Evolutionary conservation across 1,140 invertebrate genomes (phyloP), one percentile per base, ranked within the genome.

Genomic region (Fopius arisanus): DNA sequence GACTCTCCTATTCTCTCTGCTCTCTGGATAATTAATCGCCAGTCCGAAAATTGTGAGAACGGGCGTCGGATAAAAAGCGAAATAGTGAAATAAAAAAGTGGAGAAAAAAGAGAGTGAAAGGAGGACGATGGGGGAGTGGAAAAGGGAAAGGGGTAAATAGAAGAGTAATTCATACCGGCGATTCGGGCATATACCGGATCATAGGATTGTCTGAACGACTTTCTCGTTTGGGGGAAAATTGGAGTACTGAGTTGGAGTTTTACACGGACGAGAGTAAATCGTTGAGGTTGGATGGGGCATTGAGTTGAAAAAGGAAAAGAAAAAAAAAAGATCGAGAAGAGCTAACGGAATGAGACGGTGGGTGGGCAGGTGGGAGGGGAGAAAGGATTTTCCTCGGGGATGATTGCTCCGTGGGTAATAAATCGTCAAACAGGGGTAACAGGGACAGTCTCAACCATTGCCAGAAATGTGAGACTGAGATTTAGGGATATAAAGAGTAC

Each of bases 231-330:
- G 19, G 65, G 29, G 37, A 37, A 65, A 71, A 71, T 71, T 71
- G 54, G 51, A 63, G 51, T 31, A 40, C 33, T 21, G 31, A 29
- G 68, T 59, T 51, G 48, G 26, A 54, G 37, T 70, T 70, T 70
- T 70, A 67, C 66, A 67, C 43, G 67, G 23, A 68, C 67, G 51
- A 21, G 70, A 63, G 70, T 71, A 71, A 71, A 71, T 71, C 31
- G 70, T 63, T 63, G 68, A 29, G 68, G 48, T 70, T 70, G 70
- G 40, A 71, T 33, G 16, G n/a, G 37, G 70, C 33, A 48, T 48
- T 37, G 26, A 70, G 16, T 26, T 19, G 43, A 21, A 37, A 51
- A 59, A 70, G 5, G 19, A 59, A 29, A 70, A 21, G 33, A 28
- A 14, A 51, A 68, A 48, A 48, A 19, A 26, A n/a, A 26, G 28